Conservation (phyloP, 2,797 vertebrate species). For the Sebastes hubbsi region DNA sequence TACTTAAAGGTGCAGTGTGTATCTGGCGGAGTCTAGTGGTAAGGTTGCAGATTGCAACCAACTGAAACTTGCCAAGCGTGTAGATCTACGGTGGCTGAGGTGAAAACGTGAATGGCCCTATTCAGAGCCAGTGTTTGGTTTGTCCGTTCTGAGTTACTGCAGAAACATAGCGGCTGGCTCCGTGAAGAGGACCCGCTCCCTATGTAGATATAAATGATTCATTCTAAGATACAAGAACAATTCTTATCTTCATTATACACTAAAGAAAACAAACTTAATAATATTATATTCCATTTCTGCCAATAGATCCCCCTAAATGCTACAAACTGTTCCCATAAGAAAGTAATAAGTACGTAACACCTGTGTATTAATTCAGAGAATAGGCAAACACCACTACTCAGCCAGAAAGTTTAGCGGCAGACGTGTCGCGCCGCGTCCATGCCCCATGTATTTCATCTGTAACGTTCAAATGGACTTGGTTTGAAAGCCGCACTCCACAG, state of each 20-base stretch:
- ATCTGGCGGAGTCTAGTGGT: neutral
- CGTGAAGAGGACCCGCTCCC: neutral
- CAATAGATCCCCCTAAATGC: neutral
- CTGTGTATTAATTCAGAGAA: neutral
- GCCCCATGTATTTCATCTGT: accelerated
- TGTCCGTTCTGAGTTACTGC: neutral
- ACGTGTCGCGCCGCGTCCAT: neutral
- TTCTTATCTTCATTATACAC: too few species aligned
- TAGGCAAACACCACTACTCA: neutral
- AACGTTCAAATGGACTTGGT: too few species aligned
- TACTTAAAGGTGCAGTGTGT: too few species aligned
- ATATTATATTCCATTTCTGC: neutral
- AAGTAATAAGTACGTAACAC: neutral
- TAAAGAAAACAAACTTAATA: neutral
- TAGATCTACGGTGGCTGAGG: too few species aligned
- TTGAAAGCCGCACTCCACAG: too few species aligned
- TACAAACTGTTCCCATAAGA: neutral
- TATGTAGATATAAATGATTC: neutral
- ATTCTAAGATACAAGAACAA: too few species aligned
- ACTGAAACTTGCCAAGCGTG: neutral
- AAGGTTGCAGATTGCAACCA: neutral
- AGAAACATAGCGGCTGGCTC: neutral
- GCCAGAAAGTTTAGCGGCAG: too few species aligned
- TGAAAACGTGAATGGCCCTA: too few species aligned
- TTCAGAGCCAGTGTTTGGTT: neutral